Evolutionary conservation across 2,797 vertebrate species (phyloP), one percentile per base, ranked within the genome.

Genomic region (Acanthiza pusilla): DNA sequence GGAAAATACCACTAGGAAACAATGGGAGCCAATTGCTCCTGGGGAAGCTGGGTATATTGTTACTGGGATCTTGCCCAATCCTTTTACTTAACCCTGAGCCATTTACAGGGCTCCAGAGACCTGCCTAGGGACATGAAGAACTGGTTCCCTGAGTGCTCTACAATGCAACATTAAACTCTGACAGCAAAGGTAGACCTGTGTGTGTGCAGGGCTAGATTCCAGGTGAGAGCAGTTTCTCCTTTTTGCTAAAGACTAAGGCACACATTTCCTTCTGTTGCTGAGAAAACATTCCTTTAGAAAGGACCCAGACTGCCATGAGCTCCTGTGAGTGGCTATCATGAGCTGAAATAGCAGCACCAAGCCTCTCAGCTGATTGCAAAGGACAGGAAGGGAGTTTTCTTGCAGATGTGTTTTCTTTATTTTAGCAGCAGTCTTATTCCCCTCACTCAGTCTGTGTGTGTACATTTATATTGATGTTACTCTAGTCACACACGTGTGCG

Each of bases 371-470:
- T 36, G 71, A 63, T 57, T 60, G 84, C 63, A 63, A 51, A 53
- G 71, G 55, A 73, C 83, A 94, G 93, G 90, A 94, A 95, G 83
- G 90, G 93, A 94, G 93, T 88, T 78, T 94, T 94, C 94, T 73
- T 58, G 72, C 51, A 90, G 43, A 54, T 82, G 63, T n/a, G 57
- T 54, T 65, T 19, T 62, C 62, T 65, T 43, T 30, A 40, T 66
- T 70, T 60, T 38, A 93, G 70, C 55, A 53, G 32, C 32, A 45
- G 40, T 30, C 51, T 3, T 20, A 36, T 15, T 66, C 26, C 67
- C 36, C 48, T 80, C 18, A 9, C 63, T 80, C 11, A 8, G 13
- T 20, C 10, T 43, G 25, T 55, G 4, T 71, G 20, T 26, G 4
- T 17, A 3, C 60, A 5, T 18, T 9, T 16, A 4, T 5, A 6